Base-by-base conservation (phyloP, 2,888 invertebrate species). In the Leptarthrus brevirostris region DNA sequence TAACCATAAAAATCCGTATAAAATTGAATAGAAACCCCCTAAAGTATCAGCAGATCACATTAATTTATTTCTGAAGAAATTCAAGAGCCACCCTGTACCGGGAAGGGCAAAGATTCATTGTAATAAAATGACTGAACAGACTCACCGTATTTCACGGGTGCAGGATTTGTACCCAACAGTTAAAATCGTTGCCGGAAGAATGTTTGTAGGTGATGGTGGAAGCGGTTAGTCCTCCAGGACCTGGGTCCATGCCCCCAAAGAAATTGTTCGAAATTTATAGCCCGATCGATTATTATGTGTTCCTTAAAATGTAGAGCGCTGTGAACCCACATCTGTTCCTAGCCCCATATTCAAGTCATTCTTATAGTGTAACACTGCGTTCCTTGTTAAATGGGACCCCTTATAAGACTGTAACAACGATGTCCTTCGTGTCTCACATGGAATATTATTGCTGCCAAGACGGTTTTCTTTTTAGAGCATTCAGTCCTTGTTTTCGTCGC, bases 281-380 rank as follows among this genome's bases (percentile, higher is more conserved):
- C 52, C 49, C 72, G 72, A 72, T 72, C 72, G 72, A 72, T 61
- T 72, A 72, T 72, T 72, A 72, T 72, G 58, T 72, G 72, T 72
- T 72, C 72, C 56, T 72, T 72, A 72, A 72, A 72, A 72, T 72
- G 72, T 72, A 49, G 72, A 72, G 58, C 44, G 58, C 72, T 72
- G 72, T 61, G 72, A 72, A 72, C 72, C 58, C 72, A 52, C 72
- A 72, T 72, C 72, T 72, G 72, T 72, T 72, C 44, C 72, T 72
- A 66, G 66, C 47, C 66, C 52, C 72, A 54, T 72, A 72, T 72
- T 56, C 54, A 56, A 72, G 56, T 72, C 70, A 30, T 71, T 71
- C 70, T 30, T 56, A 66, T 47, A 66, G 66, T 47, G 49, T 47
- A 66, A 66, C 66, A 66, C 40, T 66, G 66, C 66, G 66, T 49